These are phyloP conservation scores for Ptychobarbus kaznakovi DNA, from an alignment of 2,797 vertebrate genomes.

Conservation along the genomic window DNA sequence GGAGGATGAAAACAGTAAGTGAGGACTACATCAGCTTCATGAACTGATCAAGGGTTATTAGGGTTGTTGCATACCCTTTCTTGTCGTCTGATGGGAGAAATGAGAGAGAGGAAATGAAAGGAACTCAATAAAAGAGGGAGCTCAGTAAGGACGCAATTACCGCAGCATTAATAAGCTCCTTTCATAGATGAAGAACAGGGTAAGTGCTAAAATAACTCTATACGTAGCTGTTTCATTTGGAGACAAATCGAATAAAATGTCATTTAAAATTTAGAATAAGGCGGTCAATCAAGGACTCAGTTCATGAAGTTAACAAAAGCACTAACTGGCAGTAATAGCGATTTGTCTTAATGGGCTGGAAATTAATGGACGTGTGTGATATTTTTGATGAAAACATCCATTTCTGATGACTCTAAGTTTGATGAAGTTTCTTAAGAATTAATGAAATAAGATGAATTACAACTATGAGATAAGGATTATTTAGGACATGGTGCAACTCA, in stretches of 20 bases:
- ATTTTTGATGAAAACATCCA: background rate
- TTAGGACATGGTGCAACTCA: slow-evolving; percentile 11
- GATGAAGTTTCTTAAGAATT: background rate
- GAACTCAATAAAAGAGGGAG: slow-evolving; percentile 47
- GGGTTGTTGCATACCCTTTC: background rate
- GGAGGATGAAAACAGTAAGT: background rate
- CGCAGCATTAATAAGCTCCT: slow-evolving; percentile 27
- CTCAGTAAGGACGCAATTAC: slow-evolving; percentile 48
- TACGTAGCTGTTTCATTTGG: slow-evolving; percentile 5
- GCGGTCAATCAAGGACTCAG: slow-evolving; percentile 5
- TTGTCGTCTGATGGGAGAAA: slow-evolving; percentile 17
- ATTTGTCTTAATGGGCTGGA: background rate
- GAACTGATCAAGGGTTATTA: slow-evolving; percentile 19
- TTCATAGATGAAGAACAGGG: slow-evolving; percentile 41
- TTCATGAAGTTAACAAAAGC: slow-evolving; percentile 23
- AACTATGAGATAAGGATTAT: background rate
- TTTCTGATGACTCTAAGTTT: background rate
- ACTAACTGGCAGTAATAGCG: background rate
- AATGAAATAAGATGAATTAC: background rate
- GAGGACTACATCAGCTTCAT: slow-evolving; percentile 2
- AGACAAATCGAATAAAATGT: slow-evolving; percentile 26
- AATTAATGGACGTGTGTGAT: background rate
- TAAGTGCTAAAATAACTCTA: slow-evolving; percentile 16
- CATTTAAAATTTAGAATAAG: background rate
- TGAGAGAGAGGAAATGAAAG: slow-evolving; percentile 25